Base-by-base conservation (phyloP, 2,113 vertebrate species). In the Theristicus caerulescens region DNA sequence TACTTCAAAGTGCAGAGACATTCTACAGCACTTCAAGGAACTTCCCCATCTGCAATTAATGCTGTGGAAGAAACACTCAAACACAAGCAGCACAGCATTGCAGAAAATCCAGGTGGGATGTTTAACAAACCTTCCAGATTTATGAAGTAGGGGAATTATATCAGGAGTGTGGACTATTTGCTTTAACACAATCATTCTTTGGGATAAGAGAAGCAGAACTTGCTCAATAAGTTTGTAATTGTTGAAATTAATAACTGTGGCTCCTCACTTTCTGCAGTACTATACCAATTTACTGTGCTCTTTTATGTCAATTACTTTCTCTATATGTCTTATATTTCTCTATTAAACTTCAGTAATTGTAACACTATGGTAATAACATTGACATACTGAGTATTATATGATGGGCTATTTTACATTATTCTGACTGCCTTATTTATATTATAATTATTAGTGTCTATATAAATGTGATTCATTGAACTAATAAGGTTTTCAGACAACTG, bases 281-380 rank as follows among this genome's bases (percentile, higher is more conserved):
- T 72, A 7, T n/a, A 65, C 32, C 44, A 90, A 93, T 95, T 94
- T 85, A 94, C 82, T 46, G 21, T 27, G 26, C 57, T 93, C 81
- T 93, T 97, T 97, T 95, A 96, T 96, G 92, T 95, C 95, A 91
- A 92, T 95, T 95, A 91, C 92, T 96, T 95, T 90, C 70, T 91
- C 1, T 88, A 47, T 82, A 78, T 93, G 70, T 83, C 80, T 90
- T 93, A 80, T 82, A 97, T 97, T 96, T 96, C 95, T 86, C 93
- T 95, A 93, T 95, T 97, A 94, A 95, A 96, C 62, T 49, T 80
- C 73, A 91, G 80, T 96, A 94, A 96, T 89, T 96, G 93, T 90
- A 96, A 77, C 20, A n/a, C 57, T 82, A 25, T 27, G 49, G 85
- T 77, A 97, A 95, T 97, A 97, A 96, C 77, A 62, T 64, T 95